Evolutionary conservation across 2,113 vertebrate species (phyloP).

Genomic region (Herpailurus yagouaroundi): DNA sequence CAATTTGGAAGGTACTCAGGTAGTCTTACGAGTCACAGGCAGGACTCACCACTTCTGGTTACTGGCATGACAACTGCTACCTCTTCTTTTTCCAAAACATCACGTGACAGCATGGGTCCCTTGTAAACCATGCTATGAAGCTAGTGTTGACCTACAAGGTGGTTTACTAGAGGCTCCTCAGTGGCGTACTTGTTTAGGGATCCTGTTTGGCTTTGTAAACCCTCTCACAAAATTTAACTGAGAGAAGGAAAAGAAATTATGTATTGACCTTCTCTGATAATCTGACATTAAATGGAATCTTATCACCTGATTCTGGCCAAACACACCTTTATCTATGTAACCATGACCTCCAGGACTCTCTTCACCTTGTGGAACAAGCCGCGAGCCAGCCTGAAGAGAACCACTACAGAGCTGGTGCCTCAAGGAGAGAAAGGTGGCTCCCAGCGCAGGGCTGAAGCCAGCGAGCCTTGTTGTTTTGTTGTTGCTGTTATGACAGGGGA

Average conservation of each 20-base stretch:
- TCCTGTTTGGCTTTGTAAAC: not conserved
- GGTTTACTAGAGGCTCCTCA: not conserved
- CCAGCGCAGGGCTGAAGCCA: not conserved
- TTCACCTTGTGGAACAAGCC: not conserved
- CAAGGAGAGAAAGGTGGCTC: not conserved
- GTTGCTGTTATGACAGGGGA: no score
- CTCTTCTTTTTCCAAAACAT: not conserved
- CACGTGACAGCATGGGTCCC: accelerated
- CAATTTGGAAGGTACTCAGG: not conserved
- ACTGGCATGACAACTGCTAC: accelerated
- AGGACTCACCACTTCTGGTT: not conserved
- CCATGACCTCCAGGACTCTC: not conserved
- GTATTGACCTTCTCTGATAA: not conserved
- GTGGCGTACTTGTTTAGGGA: not conserved
- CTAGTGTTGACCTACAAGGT: not conserved
- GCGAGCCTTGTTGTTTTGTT: not conserved
- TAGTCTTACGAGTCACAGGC: not conserved
- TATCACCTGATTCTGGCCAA: not conserved
- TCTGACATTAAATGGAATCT: not conserved
- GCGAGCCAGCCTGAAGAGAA: not conserved
- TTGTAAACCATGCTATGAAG: not conserved
- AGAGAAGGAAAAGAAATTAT: not conserved
- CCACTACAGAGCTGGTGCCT: no score
- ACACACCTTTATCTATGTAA: not conserved
- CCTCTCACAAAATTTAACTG: not conserved